phyloP scores from a whole-genome alignment of 2,888 invertebrate genomes.

The Chirona hameri region DNA sequence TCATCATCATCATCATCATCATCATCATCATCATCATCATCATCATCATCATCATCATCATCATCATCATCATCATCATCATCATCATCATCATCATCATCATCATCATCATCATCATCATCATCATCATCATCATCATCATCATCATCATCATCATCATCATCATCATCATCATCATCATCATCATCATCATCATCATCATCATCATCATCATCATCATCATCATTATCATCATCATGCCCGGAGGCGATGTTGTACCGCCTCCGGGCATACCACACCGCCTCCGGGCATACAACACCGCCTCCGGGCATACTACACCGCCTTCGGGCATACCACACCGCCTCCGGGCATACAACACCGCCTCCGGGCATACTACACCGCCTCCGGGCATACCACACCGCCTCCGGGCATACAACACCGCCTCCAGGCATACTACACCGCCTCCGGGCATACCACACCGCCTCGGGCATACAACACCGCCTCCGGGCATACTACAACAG shows the following conservation, averaged over 20 bases:
- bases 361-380: too few species aligned
- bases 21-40: constrained; percentile 22
- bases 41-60: constrained; percentile 22
- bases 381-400: too few species aligned
- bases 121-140: constrained; percentile 12
- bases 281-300: too few species aligned
- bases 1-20: constrained; percentile 22
- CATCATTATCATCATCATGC: not conserved
- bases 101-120: constrained; percentile 12
- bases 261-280: too few species aligned
- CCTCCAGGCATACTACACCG: too few species aligned
- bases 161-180: constrained; percentile 22
- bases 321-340: too few species aligned
- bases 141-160: constrained; percentile 22
- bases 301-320: too few species aligned
- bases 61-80: constrained; percentile 22
- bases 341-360: too few species aligned
- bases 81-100: constrained; percentile 22
- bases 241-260: too few species aligned
- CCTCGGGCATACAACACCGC: too few species aligned
- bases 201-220: constrained; percentile 22
- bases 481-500: not conserved
- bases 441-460: too few species aligned
- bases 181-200: constrained; percentile 22
- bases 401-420: too few species aligned